Evolutionary conservation across 2,797 vertebrate genomes (phyloP), one percentile per base, ranked within the genome.

Genomic region (Lateolabrax maculatus): DNA sequence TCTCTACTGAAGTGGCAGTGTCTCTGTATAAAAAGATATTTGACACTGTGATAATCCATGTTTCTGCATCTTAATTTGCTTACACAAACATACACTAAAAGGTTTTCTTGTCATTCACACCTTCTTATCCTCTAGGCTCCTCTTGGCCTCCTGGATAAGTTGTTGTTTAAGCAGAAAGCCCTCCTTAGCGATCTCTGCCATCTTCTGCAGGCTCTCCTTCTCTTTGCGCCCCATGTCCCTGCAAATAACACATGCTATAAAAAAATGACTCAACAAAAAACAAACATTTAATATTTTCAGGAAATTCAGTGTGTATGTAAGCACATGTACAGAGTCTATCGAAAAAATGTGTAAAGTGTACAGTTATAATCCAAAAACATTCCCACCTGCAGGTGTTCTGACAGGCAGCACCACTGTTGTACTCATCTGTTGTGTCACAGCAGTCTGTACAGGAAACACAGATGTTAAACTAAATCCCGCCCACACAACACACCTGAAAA

Each of bases 361-460:
- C 2, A 48, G 11, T 36, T 53, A 58, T 3, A 75, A 65, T 19
- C 0, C 2, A 39, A 72, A 53, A 70, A 21, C 25, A 55, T 81
- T 44, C 92, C 23, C 84, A 98, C 97, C 90, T 97, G 96, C 97
- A 98, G 9, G 96, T 97, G 82, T 98, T 98, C 84, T 97, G 95
- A 87, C 97, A 98, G 21, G 91, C 10, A 8, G 91, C 90, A 5
- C 97, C 97, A 1, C 97, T 98, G 94, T 98, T 98, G 92, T 97
- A 98, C 63, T 98, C 97, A 23, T 98, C 97, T 0, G 97, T 98
- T 27, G 96, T 96, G 39, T 98, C 97, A 43, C 97, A 98, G 94
- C 97, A 98, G 77, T 98, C 97, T 98, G 84, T 19, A 68, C 5
- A 52, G 29, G 15, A 75, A 71, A 65, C 4, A 48, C 10, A 65